phyloP scores from a whole-genome alignment of 2,113 vertebrate species.

The Menidia beryllina region DNA sequence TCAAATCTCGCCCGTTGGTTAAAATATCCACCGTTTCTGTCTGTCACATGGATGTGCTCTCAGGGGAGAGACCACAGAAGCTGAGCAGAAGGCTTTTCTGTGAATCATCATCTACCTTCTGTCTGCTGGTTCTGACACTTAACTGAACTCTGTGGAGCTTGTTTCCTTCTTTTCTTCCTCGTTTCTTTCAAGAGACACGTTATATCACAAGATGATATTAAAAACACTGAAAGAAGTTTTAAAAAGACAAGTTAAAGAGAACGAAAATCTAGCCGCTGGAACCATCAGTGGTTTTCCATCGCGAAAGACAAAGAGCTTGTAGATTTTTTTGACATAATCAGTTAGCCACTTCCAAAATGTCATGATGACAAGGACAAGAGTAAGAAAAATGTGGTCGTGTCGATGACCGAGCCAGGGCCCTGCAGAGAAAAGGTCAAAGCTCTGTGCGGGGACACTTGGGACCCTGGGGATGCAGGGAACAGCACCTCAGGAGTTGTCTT shows the following conservation, averaged over 20 bases:
- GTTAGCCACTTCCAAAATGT: not conserved
- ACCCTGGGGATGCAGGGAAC: slow-evolving; percentile 16
- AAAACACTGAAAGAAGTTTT: not conserved
- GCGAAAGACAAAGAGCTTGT: too few relatives aligned
- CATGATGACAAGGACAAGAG: not conserved
- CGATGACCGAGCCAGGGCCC: not conserved
- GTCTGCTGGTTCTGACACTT: slow-evolving; percentile 42
- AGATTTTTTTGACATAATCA: not conserved
- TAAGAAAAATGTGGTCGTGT: not conserved
- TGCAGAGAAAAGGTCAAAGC: slow-evolving; percentile 10
- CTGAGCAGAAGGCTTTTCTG: slow-evolving; percentile 45
- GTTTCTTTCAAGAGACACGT: not conserved
- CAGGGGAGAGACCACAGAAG: slow-evolving; percentile 43
- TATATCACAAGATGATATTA: not conserved
- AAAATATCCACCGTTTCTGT: slow-evolving; percentile 37
- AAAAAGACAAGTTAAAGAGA: not conserved
- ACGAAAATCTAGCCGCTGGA: not conserved
- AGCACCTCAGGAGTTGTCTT: slow-evolving; percentile 6
- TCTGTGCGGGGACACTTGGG: slow-evolving; percentile 26
- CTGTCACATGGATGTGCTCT: slow-evolving; percentile 44
- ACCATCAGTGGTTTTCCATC: not conserved
- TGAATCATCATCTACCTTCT: slow-evolving; percentile 60
- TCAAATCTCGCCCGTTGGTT: slow-evolving; percentile 44
- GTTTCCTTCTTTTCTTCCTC: slow-evolving; percentile 17
- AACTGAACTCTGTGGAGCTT: slow-evolving; percentile 24